These are phyloP conservation scores for Holcopasites calliopsidis DNA, from an alignment of 1,140 invertebrate species.

Conservation along the genomic window DNA sequence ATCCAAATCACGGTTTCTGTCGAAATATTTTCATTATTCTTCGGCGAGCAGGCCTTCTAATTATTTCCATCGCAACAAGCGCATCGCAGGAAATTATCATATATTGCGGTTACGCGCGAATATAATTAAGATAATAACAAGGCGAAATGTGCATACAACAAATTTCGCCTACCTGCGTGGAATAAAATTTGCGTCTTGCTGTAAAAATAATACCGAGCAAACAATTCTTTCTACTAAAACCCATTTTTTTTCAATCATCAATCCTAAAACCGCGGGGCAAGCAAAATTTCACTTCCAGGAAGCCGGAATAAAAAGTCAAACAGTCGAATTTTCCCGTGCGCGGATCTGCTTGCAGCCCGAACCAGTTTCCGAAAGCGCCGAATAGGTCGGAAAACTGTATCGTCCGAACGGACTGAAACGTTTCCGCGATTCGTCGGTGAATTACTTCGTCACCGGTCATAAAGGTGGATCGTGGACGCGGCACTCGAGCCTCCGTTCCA, in stretches of 20 bases:
- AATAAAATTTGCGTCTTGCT: too few relatives aligned
- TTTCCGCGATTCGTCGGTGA: constrained; percentile 32
- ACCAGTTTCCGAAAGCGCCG: constrained; percentile 2
- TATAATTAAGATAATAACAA: constrained; percentile 3
- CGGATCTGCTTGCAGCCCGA: not conserved
- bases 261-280: not conserved
- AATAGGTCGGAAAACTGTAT: not conserved
- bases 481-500: constrained; percentile 5
- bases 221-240: too few relatives aligned
- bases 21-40: not conserved
- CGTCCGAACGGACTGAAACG: too few relatives aligned
- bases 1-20: not conserved
- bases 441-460: constrained; percentile 48
- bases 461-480: constrained; percentile 40
- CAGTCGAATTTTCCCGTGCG: not conserved
- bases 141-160: not conserved
- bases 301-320: not conserved
- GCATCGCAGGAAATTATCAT: not conserved
- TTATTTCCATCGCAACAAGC: not conserved
- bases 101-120: not conserved
- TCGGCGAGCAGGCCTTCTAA: not conserved
- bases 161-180: not conserved
- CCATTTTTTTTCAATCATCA: not conserved
- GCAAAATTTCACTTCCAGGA: not conserved
- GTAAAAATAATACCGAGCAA: too few relatives aligned